Percentiles rank a stretch among this genome's conserved stretches.
Conservation (phyloP, 2,888 invertebrate genomes). For the Polydrusus pterygomalis region DNA sequence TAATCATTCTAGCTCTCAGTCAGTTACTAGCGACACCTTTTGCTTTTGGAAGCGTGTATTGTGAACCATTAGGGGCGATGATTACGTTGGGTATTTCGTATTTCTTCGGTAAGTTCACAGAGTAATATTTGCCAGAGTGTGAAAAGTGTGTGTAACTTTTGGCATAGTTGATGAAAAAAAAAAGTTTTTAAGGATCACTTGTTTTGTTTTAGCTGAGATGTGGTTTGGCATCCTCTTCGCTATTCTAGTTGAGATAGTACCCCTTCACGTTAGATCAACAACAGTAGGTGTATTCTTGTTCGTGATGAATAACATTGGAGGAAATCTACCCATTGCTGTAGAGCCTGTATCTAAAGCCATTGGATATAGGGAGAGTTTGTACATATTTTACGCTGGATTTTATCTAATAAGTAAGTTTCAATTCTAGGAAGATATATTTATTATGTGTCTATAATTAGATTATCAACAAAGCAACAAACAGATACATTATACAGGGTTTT, state of each 20-base stretch:
- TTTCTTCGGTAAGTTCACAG: conserved; percentile 82
- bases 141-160: no score
- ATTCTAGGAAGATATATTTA: background rate
- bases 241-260: conserved; percentile 91
- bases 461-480: no score
- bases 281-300: conserved; percentile 91
- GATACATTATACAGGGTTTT: no score
- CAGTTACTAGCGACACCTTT: conserved; percentile 89
- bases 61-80: conserved; percentile 89
- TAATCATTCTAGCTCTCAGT: conserved; percentile 86
- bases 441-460: no score
- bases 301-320: conserved; percentile 95
- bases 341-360: conserved; percentile 89
- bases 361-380: conserved; percentile 88
- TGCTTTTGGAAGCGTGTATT: conserved; percentile 90
- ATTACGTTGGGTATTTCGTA: conserved; percentile 91
- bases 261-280: conserved; percentile 86
- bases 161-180: no score
- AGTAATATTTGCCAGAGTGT: background rate
- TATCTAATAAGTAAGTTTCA: conserved; percentile 86
- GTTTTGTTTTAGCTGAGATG: conserved; percentile 85
- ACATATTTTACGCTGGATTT: conserved; percentile 92
- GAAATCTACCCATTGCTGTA: conserved; percentile 90
- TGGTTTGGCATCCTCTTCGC: conserved; percentile 96
- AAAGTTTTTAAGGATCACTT: background rate